Evolutionary conservation across 1,140 invertebrate species (phyloP), one percentile per base, ranked within the genome.

Genomic region (Octopus bimaculoides): DNA sequence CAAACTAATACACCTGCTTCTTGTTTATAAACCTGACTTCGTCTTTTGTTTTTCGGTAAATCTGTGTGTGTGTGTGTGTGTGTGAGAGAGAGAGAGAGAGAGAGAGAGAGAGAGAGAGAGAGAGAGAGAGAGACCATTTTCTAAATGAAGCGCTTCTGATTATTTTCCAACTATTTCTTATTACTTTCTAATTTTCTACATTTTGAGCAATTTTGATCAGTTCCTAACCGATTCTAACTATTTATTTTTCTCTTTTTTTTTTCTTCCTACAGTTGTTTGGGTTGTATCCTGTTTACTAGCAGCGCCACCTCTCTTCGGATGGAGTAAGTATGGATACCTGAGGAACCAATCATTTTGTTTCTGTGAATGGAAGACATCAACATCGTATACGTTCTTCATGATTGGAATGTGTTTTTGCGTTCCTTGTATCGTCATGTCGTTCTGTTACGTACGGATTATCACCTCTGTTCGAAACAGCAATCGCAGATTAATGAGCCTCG

Each of bases 381-480:
- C 76, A 12, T 85, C 81, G 8, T 88, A 86, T 71, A 85, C 85
- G 41, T 84, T 85, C 76, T 85, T 85, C 77, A 86, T 86, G 85
- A 84, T 86, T 17, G 77, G 83, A 73, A 73, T 83, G 75, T 83
- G 83, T 77, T 80, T 88, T 75, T 84, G 85, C 55, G 85, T 87
- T 78, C 87, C 87, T 4, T 82, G 85, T 17, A 81, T 79, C 4
- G 83, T 85, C 5, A 85, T 87, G 82, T 81, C 86, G 4, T 77
- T 88, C 10, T 84, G 83, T 73, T 82, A 84, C 52, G 77, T 81
- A 10, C 55, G 80, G 53, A 87, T 83, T 20, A 75, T 84, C 52
- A 75, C 54, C 61, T 77, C 75, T n/a, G 82, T 84, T 0, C 78
- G 83, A 69, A 74, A 74, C 5, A 84, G 84, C 69, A 83, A 81